These are phyloP conservation scores for Dolichotis patagonum DNA, from an alignment of 2,113 vertebrate genomes.

Conservation along the genomic window DNA sequence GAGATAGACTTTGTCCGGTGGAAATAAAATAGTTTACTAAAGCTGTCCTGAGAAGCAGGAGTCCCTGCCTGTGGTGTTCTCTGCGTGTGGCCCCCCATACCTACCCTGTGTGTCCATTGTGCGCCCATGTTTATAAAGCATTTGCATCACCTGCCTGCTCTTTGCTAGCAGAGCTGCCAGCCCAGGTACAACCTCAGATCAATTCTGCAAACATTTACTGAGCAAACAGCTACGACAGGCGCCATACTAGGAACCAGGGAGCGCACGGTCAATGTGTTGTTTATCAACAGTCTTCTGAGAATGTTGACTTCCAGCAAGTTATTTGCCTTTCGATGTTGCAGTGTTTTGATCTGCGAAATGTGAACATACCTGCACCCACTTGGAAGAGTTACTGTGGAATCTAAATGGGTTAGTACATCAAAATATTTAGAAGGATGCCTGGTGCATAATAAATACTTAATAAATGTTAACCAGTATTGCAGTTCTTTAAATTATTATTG, in stretches of 20 bases:
- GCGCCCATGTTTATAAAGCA: not conserved
- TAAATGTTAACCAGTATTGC: not conserved
- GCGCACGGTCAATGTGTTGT: not conserved
- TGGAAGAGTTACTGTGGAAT: not conserved
- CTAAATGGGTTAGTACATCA: not conserved
- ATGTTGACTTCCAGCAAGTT: not conserved
- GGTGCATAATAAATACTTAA: not conserved
- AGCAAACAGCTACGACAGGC: slow-evolving; percentile 13
- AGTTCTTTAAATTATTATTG: not conserved
- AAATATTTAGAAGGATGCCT: not conserved
- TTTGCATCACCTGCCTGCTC: slow-evolving; percentile 13
- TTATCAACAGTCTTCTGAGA: slow-evolving; percentile 39
- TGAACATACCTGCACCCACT: not conserved
- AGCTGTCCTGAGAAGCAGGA: not conserved
- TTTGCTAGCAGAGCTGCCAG: not conserved
- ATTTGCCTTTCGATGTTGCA: not conserved
- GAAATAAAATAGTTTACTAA: not conserved
- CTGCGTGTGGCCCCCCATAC: not conserved
- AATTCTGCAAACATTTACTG: slow-evolving; percentile 64
- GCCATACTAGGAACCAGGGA: not conserved
- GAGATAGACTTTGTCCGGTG: not conserved
- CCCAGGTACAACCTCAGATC: slow-evolving; percentile 34
- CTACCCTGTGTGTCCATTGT: not conserved
- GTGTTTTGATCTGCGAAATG: slow-evolving; percentile 9
- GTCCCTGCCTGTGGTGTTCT: not conserved